Base-by-base conservation (phyloP, 2,888 invertebrate species). In the Eupsilia transversa region DNA sequence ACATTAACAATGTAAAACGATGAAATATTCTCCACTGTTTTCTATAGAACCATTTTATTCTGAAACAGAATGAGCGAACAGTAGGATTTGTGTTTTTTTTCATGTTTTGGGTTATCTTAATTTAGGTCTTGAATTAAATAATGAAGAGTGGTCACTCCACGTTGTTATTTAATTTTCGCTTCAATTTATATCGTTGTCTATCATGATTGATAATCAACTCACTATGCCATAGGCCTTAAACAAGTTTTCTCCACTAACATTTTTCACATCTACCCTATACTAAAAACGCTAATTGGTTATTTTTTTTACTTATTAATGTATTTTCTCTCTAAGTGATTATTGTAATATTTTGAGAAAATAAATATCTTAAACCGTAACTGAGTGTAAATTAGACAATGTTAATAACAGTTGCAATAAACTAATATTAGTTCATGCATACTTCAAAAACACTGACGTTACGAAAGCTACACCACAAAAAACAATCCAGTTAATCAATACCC, bases 1-100 rank as follows among this genome's bases (percentile, higher is more conserved):
- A 86, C 85, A 82, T 87, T 83, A 87, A 87, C 86, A 85, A 84
- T 86, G 79, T 80, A 81, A 73, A 85, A 80, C 63, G 77, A 77
- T 84, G 72, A 86, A 77, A 79, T 80, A 80, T 84, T 82, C 79
- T 79, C 38, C n/a, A 57, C 72, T 73, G 78, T 85, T 82, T 82
- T 82, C 76, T 79, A 80, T 73, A 78, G 72, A 77, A 74, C 61
- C 61, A 74, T 81, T 77, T 83, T 74, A 77, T 79, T 85, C 54
- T 71, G 64, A 79, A 80, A 86, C 56, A 72, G 84, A 85, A 82
- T 86, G 56, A 77, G 57, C 54, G 70, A 86, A 66, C 72, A 75
- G 68, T 20, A 41, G 74, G 65, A 78, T 81, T 83, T 81, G 79
- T 70, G 57, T 52, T 49, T 63, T 57, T 60, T 60, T 38, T 41